Evolutionary conservation across 2,888 invertebrate genomes (phyloP).

Genomic region (Petrophora chlorosata): DNA sequence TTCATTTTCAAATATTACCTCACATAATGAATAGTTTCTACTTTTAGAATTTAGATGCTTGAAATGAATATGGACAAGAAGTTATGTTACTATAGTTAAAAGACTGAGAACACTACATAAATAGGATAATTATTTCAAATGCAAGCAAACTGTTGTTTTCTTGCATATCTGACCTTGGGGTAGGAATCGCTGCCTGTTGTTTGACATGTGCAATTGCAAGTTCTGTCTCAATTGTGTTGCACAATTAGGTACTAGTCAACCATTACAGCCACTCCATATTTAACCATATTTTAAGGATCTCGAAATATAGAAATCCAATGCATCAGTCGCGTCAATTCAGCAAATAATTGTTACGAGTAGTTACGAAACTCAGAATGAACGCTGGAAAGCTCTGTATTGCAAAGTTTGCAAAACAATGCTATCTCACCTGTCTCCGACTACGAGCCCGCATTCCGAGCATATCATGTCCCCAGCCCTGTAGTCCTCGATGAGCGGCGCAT

Average conservation of each 20-base stretch:
- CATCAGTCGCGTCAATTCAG: conserved; percentile 47
- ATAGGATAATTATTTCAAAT: conserved; percentile 12
- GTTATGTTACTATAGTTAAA: too few species aligned
- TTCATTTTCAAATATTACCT: too few species aligned
- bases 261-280: too few species aligned
- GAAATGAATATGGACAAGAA: too few species aligned
- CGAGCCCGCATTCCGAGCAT: conserved; percentile 99
- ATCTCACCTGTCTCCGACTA: conserved; percentile 98
- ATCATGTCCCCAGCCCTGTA: conserved; percentile 99
- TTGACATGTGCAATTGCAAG: conserved; percentile 37
- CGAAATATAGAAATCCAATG: conserved; percentile 54
- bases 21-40: too few species aligned
- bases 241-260: too few species aligned
- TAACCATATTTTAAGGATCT: conserved; percentile 46
- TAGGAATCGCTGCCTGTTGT: conserved; percentile 16
- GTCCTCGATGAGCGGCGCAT: conserved; percentile 98
- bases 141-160: conserved; percentile 15
- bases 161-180: conserved; percentile 29
- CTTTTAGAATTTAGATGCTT: too few species aligned
- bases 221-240: conserved; percentile 42
- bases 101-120: too few species aligned
- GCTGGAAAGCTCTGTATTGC: conserved; percentile 58
- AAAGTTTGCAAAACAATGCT: conserved; percentile 55
- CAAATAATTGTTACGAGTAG: conserved; percentile 53
- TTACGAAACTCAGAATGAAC: conserved; percentile 30